These are phyloP conservation scores for Hartigia nigra DNA, from an alignment of 2,888 invertebrate species.

Conservation along the genomic window DNA sequence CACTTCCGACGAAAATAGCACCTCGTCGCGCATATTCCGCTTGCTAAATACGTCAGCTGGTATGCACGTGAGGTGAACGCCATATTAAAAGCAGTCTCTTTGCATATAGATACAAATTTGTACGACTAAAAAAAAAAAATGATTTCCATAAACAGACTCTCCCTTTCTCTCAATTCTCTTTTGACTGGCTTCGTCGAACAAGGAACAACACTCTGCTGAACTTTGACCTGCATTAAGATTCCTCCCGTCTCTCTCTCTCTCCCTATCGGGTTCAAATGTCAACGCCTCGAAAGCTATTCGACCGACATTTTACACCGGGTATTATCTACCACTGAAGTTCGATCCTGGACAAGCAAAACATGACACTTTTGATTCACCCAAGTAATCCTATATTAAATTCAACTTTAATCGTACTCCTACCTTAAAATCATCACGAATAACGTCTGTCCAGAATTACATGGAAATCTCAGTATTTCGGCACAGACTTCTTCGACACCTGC, in stretches of 20 bases:
- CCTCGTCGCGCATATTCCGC: background rate
- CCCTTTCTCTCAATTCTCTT: background rate
- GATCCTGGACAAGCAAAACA: background rate
- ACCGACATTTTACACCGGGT: slow-evolving; percentile 29
- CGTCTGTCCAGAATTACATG: background rate
- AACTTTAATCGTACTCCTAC: background rate
- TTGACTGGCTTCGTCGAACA: background rate
- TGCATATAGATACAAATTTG: background rate
- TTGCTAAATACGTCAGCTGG: background rate
- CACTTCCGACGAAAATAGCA: slow-evolving; percentile 33
- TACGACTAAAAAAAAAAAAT: background rate
- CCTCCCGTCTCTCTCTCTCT: slow-evolving; percentile 13
- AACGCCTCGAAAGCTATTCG: slow-evolving; percentile 38
- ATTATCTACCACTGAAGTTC: background rate
- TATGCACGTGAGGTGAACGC: background rate
- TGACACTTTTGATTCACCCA: background rate
- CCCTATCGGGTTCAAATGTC: slow-evolving; percentile 38
- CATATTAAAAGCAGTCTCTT: background rate
- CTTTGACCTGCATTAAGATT: background rate
- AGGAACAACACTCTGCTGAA: background rate
- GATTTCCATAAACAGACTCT: background rate
- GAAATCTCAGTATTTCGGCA: background rate
- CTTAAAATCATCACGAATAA: background rate
- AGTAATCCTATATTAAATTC: background rate
- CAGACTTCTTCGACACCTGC: background rate